Evolutionary conservation across 2,888 invertebrate genomes (phyloP).

Genomic region (Prosopocoilus inquinatus): DNA sequence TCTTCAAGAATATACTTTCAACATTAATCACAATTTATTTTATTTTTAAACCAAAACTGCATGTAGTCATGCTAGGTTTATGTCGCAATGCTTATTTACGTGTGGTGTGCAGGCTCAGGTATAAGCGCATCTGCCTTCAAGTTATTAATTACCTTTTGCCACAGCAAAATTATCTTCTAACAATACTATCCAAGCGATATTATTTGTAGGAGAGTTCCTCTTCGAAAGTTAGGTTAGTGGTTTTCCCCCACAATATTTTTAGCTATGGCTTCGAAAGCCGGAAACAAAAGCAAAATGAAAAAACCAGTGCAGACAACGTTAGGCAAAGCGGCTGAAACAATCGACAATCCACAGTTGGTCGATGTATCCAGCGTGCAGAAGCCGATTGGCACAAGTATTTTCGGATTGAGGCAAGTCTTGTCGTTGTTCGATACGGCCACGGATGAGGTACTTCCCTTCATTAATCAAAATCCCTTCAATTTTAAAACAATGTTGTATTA

Average conservation of each 20-base stretch:
- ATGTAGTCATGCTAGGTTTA: too few relatives aligned
- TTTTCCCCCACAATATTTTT: background rate
- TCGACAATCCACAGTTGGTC: constrained; percentile 26
- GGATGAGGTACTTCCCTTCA: constrained; percentile 59
- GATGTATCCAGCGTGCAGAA: constrained; percentile 55
- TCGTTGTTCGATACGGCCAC: constrained; percentile 73
- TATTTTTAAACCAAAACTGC: too few relatives aligned
- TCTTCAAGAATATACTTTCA: too few relatives aligned
- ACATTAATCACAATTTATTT: too few relatives aligned
- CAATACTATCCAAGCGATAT: too few relatives aligned
- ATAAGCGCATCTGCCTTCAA: too few relatives aligned
- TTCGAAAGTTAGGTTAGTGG: constrained; percentile 14
- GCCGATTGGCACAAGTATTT: constrained; percentile 67
- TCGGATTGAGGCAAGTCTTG: constrained; percentile 68
- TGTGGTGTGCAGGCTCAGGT: too few relatives aligned
- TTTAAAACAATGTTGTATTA: constrained; percentile 34
- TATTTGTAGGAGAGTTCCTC: too few relatives aligned
- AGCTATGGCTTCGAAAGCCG: constrained; percentile 11
- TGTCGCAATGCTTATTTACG: too few relatives aligned
- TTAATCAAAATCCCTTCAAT: constrained; percentile 30
- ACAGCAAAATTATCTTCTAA: too few relatives aligned
- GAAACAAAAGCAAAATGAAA: constrained; percentile 19
- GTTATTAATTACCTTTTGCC: too few relatives aligned
- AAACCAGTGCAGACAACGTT: constrained; percentile 41
- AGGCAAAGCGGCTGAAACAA: constrained; percentile 36